phyloP scores from a whole-genome alignment of 2,113 vertebrate genomes.

The Ailurus styani region DNA sequence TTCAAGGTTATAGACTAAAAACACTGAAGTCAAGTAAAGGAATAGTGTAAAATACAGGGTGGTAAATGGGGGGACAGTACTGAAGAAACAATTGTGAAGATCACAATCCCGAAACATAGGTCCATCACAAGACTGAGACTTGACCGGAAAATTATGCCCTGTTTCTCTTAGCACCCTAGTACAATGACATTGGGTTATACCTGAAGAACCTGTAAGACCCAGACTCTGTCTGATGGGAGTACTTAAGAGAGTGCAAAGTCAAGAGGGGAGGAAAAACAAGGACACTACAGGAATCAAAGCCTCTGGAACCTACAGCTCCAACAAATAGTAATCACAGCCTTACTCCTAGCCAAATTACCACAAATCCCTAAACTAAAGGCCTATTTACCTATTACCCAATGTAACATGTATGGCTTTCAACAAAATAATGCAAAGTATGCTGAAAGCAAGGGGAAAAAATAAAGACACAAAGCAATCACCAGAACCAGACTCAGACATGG shows the following conservation, averaged over 20 bases:
- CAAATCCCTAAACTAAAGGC: neutral
- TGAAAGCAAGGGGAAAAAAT: neutral
- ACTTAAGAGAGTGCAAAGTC: neutral
- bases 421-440: neutral
- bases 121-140: neutral
- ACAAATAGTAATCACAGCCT: neutral
- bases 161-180: neutral
- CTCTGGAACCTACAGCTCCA: neutral
- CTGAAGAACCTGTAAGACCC: neutral
- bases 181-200: neutral
- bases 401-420: neutral
- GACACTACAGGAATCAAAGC: neutral
- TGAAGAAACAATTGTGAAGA: neutral
- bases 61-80: neutral
- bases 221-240: neutral
- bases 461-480: neutral
- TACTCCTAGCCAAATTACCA: neutral
- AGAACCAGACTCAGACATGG: neutral
- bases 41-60: neutral
- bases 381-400: neutral
- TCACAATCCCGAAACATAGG: neutral
- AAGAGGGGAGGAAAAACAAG: neutral
- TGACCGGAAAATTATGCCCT: neutral
- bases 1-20: neutral
- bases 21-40: neutral